Evolutionary conservation across 2,888 invertebrate species (phyloP).

Genomic region (Sturmia bella): DNA sequence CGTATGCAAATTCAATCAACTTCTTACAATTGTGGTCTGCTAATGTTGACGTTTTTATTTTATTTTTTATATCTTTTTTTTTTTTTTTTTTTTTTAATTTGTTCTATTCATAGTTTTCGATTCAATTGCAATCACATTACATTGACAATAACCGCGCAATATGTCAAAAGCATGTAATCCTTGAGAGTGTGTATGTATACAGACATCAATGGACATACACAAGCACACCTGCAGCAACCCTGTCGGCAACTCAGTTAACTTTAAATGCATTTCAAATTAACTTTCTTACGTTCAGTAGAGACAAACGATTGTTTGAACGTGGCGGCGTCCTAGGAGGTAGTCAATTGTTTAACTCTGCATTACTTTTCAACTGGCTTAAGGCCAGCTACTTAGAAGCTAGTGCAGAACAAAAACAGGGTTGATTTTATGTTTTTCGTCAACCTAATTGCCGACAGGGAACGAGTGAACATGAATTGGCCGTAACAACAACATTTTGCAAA

Average conservation of each 20-base stretch:
- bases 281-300: no score
- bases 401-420: no score
- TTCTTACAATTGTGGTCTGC: slow-evolving; percentile 64
- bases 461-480: background rate
- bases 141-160: slow-evolving; percentile 70
- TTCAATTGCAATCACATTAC: slow-evolving; percentile 60
- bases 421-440: no score
- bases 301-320: no score
- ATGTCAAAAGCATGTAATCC: slow-evolving; percentile 69
- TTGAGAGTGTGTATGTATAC: slow-evolving; percentile 63
- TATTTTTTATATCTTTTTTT: slow-evolving; percentile 11
- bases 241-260: no score
- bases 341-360: no score
- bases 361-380: no score
- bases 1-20: slow-evolving; percentile 63
- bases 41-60: slow-evolving; percentile 60
- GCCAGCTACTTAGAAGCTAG: no score
- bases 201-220: background rate
- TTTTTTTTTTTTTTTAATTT: slow-evolving; percentile 25
- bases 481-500: slow-evolving; percentile 19
- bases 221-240: background rate
- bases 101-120: slow-evolving; percentile 46
- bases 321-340: no score
- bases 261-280: no score
- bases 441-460: no score